Evolutionary conservation across 2,113 vertebrate species (phyloP).

Genomic region (Cygnus atratus): DNA sequence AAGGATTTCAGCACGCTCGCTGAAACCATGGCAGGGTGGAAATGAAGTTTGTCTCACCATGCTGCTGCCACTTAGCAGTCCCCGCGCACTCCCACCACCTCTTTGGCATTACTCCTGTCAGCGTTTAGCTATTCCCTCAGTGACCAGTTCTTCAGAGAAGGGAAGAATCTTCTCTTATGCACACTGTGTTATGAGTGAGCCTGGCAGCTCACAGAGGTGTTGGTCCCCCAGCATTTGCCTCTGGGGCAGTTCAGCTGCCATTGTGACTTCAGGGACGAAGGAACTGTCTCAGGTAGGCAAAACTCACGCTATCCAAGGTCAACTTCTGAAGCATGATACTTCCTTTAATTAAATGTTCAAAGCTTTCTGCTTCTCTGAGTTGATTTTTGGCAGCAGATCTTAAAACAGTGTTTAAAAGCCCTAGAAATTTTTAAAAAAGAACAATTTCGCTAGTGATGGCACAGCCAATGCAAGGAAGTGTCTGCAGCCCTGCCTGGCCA

Average conservation of each 20-base stretch:
- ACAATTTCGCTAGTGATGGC: not conserved
- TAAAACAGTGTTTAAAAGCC: not conserved
- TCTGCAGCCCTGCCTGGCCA: not conserved
- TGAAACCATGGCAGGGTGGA: not conserved
- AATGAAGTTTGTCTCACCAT: not conserved
- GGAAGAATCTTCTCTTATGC: not conserved
- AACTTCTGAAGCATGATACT: not conserved
- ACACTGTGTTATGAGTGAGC: fast-evolving
- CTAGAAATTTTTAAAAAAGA: not conserved
- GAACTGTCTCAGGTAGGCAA: not conserved
- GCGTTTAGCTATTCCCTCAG: not conserved
- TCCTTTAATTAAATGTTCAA: not conserved
- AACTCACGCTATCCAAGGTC: fast-evolving
- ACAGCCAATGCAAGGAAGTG: not conserved
- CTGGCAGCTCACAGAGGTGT: not conserved
- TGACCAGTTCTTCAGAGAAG: not conserved
- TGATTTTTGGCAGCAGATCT: not conserved
- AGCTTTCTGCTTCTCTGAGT: not conserved
- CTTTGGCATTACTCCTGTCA: not conserved
- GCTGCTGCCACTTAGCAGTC: not conserved
- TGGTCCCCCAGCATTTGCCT: not conserved
- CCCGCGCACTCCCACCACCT: not conserved
- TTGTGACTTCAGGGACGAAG: not conserved
- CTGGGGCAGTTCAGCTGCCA: not conserved
- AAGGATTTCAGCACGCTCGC: not conserved